Evolutionary conservation across 35 echinoderm and acorn worm genomes (phyloP).

Genomic region (Ophiothrix spiculata): DNA sequence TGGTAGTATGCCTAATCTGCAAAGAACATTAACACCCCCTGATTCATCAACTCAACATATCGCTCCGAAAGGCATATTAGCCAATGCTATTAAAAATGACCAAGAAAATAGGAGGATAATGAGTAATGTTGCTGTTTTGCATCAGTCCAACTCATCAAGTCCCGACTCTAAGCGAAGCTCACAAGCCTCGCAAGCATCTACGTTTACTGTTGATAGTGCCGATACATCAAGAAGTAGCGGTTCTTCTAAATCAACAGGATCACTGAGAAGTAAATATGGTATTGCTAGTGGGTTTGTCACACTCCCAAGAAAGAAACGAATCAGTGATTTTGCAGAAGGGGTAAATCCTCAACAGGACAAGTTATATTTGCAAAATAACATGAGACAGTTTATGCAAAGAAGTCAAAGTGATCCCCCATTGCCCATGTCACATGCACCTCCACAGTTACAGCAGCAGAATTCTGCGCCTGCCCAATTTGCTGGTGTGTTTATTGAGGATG

Average conservation of each 20-base stretch:
- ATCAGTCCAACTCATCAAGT: background rate
- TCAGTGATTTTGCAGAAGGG: constrained; percentile 16
- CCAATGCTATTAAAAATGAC: constrained; percentile 18
- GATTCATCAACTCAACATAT: background rate
- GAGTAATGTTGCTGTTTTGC: background rate
- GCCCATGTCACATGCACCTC: background rate
- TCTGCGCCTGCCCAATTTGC: background rate
- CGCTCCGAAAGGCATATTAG: background rate
- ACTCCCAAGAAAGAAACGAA: constrained; percentile 28
- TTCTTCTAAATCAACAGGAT: background rate
- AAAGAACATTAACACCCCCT: background rate
- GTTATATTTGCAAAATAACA: background rate
- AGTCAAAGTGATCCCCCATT: background rate
- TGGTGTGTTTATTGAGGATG: background rate
- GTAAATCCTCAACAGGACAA: background rate
- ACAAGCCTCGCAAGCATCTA: background rate
- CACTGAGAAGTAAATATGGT: background rate
- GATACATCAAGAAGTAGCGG: background rate
- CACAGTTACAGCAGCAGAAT: background rate
- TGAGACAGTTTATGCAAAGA: background rate
- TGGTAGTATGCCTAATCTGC: background rate
- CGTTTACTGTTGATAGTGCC: background rate
- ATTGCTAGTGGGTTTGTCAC: constrained; percentile 33
- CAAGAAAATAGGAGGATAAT: background rate
- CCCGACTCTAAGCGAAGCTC: background rate